Evolutionary conservation across 2,888 invertebrate genomes (phyloP).

Genomic region (Bhutanitis thaidina): DNA sequence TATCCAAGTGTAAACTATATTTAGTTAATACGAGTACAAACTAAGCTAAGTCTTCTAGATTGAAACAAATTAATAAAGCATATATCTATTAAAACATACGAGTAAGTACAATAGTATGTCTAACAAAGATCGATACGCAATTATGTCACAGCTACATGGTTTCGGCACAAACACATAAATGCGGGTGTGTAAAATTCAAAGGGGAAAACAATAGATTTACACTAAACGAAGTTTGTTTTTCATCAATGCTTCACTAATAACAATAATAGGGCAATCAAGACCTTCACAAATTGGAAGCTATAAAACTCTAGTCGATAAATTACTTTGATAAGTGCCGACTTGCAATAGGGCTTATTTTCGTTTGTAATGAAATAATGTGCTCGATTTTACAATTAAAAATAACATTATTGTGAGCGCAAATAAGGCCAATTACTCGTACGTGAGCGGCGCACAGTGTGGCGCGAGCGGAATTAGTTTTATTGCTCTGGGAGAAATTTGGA

Average conservation of each 20-base stretch:
- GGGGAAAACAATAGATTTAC: conserved; percentile 24
- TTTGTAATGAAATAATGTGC: conserved; percentile 20
- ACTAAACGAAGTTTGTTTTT: conserved; percentile 32
- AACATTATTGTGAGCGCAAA: conserved; percentile 52
- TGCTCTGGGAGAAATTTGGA: conserved; percentile 54
- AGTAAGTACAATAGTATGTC: neutral
- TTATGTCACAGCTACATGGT: conserved; percentile 12
- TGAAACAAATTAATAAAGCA: too few relatives aligned
- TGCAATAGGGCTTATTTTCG: conserved; percentile 32
- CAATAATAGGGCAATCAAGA: conserved; percentile 64
- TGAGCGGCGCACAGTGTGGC: conserved; percentile 39
- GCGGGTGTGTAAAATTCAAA: conserved; percentile 27
- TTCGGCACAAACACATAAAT: neutral
- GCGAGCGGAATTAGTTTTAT: conserved; percentile 61
- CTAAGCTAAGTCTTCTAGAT: too few relatives aligned
- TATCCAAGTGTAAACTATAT: too few relatives aligned
- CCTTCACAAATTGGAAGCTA: conserved; percentile 44
- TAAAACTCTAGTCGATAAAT: conserved; percentile 18
- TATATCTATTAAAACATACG: too few relatives aligned
- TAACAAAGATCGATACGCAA: conserved; percentile 6
- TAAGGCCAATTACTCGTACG: conserved; percentile 56
- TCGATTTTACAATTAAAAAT: conserved; percentile 42
- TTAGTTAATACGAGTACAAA: too few relatives aligned
- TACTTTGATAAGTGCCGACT: conserved; percentile 27
- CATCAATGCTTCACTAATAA: conserved; percentile 46